Base-by-base conservation (phyloP, 2,113 vertebrate species). In the Oreotragus oreotragus region DNA sequence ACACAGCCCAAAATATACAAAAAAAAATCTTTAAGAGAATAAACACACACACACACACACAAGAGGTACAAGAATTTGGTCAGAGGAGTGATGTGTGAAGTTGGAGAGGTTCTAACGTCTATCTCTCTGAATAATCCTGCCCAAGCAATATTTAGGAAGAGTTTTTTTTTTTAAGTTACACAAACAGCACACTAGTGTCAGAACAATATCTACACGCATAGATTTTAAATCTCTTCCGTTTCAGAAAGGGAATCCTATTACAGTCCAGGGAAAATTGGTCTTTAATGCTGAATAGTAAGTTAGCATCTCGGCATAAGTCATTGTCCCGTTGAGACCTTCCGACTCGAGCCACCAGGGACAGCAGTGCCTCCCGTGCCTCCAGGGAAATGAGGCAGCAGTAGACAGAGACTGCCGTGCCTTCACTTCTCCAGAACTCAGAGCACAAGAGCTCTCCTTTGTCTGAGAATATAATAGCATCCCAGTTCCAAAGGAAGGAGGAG, bases 211-310 rank as follows among this genome's bases (percentile, higher is more conserved):
- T 62, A 57, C 73, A 94, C 2, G 27, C n/a, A 88, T 30, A 45
- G 81, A 88, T 91, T 95, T 96, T 89, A 83, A 91, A 77, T 88
- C 60, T 90, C 45, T 88, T 84, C 83, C 25, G 0, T 53, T 81
- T 23, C 57, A 64, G 89, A 91, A 85, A 91, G n/a, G 39, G 17
- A 88, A 30, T 80, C 39, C 60, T 87, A 15, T 43, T 92, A 45
- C 33, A 90, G 76, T 77, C 60, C 77, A 85, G 53, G 33, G 33
- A 96, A 95, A 96, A 84, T 17, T 1, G 3, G 77, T 43, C 76
- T 76, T 85, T 47, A 36, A 36, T 0, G 3, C 39, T 64, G 45
- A 91, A 91, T 81, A 66, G 47, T 13, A 49, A 91, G 55, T 30
- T 51, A 57, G 51, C 28, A 49, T 81, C 84, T 64, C 84, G 53